A percentile compares a stretch with the other conserved stretches of the same genome.
Evolutionary conservation across 2,888 invertebrate genomes (phyloP).

Genomic region (Dorcus hopei): DNA sequence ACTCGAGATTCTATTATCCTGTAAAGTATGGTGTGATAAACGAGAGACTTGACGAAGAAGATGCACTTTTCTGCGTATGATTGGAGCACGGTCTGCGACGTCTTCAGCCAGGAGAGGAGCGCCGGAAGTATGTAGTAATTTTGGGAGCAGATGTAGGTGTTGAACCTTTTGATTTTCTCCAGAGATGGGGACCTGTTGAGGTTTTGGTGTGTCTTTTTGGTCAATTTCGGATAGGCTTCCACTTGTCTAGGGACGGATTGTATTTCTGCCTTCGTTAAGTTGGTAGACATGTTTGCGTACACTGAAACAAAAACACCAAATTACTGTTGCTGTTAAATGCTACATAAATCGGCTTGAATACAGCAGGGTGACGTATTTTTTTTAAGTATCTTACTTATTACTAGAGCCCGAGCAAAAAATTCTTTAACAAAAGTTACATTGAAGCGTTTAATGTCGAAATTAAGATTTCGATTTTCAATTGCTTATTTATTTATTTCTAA

Average conservation of each 20-base stretch:
- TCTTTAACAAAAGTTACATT: too few species aligned
- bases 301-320: background rate
- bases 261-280: background rate
- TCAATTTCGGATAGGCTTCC: background rate
- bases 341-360: too few species aligned
- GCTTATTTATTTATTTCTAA: too few species aligned
- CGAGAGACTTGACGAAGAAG: slow-evolving; percentile 29
- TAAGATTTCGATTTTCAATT: too few species aligned
- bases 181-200: slow-evolving; percentile 39
- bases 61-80: slow-evolving; percentile 35
- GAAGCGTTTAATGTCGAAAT: too few species aligned
- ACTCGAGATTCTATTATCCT: slow-evolving; percentile 22
- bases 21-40: slow-evolving; percentile 31
- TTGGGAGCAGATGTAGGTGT: slow-evolving; percentile 43
- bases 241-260: background rate
- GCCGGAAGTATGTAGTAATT: slow-evolving; percentile 42
- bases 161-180: slow-evolving; percentile 41
- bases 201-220: slow-evolving; percentile 11
- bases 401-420: too few species aligned
- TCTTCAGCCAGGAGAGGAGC: slow-evolving; percentile 38
- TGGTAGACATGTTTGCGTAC: background rate
- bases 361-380: too few species aligned
- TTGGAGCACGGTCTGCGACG: slow-evolving; percentile 37
- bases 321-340: too few species aligned
- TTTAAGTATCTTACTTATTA: too few species aligned